These are phyloP conservation scores for Natrix natrix DNA, from an alignment of 2,797 vertebrate genomes.

Conservation along the genomic window DNA sequence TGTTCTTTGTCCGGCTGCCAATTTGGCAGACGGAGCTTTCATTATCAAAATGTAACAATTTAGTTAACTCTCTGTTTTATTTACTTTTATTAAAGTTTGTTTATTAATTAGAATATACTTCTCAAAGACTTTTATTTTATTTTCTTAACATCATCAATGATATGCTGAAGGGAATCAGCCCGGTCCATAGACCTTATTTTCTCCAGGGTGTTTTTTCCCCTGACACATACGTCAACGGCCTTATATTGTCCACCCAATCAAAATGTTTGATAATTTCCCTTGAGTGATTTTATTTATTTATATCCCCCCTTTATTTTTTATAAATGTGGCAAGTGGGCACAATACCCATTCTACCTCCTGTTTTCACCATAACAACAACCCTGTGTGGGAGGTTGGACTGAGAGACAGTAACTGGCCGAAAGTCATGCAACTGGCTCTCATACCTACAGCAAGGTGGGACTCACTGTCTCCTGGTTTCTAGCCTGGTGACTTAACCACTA, in stretches of 20 bases:
- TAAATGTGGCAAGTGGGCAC: background rate
- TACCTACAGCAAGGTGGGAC: background rate
- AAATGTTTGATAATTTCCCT: background rate
- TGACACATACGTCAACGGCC: background rate
- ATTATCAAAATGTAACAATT: no score
- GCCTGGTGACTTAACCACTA: background rate
- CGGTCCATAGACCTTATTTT: no score
- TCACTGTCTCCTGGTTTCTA: background rate
- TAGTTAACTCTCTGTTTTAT: no score
- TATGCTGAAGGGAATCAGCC: no score
- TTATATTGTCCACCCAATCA: background rate
- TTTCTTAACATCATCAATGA: no score
- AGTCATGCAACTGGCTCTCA: background rate
- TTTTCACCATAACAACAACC: background rate
- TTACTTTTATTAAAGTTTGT: no score
- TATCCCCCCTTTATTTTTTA: background rate
- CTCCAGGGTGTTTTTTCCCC: no score
- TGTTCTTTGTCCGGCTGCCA: no score
- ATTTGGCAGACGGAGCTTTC: no score
- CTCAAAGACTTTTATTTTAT: no score
- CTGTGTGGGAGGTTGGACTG: background rate
- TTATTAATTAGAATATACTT: no score
- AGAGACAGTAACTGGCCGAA: background rate
- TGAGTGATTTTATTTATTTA: background rate
- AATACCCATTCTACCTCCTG: background rate